Evolutionary conservation across 2,888 invertebrate genomes (phyloP).

Genomic region (Microdon myrmicae): DNA sequence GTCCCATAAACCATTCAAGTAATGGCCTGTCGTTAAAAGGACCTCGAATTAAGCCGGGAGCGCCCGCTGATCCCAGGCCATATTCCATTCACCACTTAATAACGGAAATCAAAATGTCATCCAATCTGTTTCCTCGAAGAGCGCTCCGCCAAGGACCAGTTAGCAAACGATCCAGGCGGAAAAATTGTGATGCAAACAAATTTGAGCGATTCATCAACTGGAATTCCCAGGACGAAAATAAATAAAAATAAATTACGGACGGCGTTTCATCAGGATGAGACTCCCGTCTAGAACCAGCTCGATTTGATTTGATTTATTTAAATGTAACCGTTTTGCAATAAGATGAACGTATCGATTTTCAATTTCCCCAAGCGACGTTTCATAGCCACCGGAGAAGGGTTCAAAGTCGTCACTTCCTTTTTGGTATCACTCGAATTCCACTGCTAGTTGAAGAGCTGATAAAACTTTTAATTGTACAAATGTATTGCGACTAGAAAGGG

Average conservation of each 20-base stretch:
- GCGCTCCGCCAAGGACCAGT: not conserved
- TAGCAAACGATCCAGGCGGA: constrained; percentile 11
- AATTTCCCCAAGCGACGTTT: no score
- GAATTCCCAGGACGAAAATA: constrained; percentile 43
- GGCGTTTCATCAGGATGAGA: no score
- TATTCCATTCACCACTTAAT: not conserved
- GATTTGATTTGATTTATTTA: constrained; percentile 51
- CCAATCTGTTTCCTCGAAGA: constrained; percentile 39
- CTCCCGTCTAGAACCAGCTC: no score
- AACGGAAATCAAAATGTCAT: constrained; percentile 36
- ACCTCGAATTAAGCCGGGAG: constrained; percentile 41
- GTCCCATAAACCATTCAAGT: constrained; percentile 37
- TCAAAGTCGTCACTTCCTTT: no score
- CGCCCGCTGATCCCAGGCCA: not conserved
- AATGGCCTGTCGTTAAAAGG: constrained; percentile 43
- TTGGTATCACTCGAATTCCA: no score
- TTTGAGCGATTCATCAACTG: constrained; percentile 46
- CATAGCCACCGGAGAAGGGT: no score
- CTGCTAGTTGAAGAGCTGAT: no score
- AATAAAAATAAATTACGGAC: constrained; percentile 38
- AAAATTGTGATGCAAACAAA: constrained; percentile 36
- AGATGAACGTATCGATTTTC: constrained; percentile 37
- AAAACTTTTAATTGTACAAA: no score
- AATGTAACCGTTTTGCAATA: constrained; percentile 44
- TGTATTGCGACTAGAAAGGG: no score